Evolutionary conservation across 2,888 invertebrate genomes (phyloP).

Genomic region (Noctuana brunneofusca): DNA sequence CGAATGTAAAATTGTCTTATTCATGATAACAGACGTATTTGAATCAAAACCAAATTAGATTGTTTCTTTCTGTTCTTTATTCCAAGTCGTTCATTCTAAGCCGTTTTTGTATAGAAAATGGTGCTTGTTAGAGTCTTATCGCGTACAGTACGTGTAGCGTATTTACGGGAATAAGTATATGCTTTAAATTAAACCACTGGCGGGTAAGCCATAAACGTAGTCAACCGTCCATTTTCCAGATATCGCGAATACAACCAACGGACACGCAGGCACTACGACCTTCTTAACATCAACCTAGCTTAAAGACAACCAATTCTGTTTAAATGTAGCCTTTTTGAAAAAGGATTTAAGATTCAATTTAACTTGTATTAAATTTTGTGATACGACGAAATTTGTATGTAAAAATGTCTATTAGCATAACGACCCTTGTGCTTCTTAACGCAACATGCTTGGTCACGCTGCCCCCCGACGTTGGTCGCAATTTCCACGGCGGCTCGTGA

Average conservation of each 20-base stretch:
- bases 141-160: constrained; percentile 60
- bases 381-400: constrained; percentile 42
- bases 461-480: constrained; percentile 75
- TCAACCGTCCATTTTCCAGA: constrained; percentile 81
- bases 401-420: constrained; percentile 73
- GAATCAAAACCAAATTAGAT: constrained; percentile 13
- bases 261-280: constrained; percentile 67
- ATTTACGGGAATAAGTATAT: constrained; percentile 70
- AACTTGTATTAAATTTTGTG: background rate
- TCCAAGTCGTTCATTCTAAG: constrained; percentile 3
- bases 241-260: constrained; percentile 71
- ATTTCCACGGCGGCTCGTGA: constrained; percentile 70
- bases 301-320: constrained; percentile 37
- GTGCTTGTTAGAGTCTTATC: constrained; percentile 71
- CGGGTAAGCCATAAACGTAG: constrained; percentile 79
- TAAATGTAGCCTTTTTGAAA: constrained; percentile 29
- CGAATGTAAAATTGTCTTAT: background rate
- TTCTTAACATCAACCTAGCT: constrained; percentile 37
- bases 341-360: constrained; percentile 41
- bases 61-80: constrained; percentile 10
- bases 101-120: constrained; percentile 56
- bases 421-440: constrained; percentile 79
- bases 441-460: constrained; percentile 82
- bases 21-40: background rate
- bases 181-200: constrained; percentile 70